A percentile compares a stretch with the other conserved stretches of the same genome.
These are phyloP conservation scores for Alsophila aescularia DNA, from an alignment of 2,888 invertebrate species.

Conservation along the genomic window DNA sequence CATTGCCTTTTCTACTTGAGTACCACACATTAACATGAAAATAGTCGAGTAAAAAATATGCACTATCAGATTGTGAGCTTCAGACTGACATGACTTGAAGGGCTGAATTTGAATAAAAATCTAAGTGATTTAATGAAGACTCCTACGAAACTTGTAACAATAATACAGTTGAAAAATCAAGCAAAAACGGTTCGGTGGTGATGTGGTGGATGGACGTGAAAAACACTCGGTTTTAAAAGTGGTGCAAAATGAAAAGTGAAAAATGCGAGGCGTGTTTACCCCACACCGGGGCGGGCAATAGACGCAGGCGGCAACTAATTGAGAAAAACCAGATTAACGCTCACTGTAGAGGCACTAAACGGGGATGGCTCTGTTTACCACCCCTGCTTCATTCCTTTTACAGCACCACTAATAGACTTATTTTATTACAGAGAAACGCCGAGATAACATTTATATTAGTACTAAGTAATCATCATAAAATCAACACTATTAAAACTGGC, in stretches of 20 bases:
- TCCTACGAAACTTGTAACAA: slow-evolving; percentile 42
- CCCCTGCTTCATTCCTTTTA: slow-evolving; percentile 68
- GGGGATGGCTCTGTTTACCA: slow-evolving; percentile 69
- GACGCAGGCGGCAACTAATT: slow-evolving; percentile 74
- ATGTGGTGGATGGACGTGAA: slow-evolving; percentile 48
- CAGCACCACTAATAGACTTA: slow-evolving; percentile 74
- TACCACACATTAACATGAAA: slow-evolving; percentile 13
- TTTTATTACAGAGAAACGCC: slow-evolving; percentile 68
- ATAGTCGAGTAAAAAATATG: slow-evolving; percentile 8
- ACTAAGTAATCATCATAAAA: slow-evolving; percentile 70
- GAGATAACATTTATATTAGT: slow-evolving; percentile 69
- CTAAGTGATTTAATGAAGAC: slow-evolving; percentile 28
- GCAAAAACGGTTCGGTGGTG: slow-evolving; percentile 47
- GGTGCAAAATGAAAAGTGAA: slow-evolving; percentile 58
- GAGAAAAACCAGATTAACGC: slow-evolving; percentile 81
- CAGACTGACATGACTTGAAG: slow-evolving; percentile 5
- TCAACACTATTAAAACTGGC: slow-evolving; percentile 49
- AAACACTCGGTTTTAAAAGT: slow-evolving; percentile 58
- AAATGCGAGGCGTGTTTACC: slow-evolving; percentile 66
- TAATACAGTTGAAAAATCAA: slow-evolving; percentile 43
- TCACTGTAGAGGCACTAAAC: slow-evolving; percentile 72
- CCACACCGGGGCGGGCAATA: slow-evolving; percentile 61
- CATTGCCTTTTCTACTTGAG: slow-evolving; percentile 45
- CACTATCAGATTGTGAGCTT: slow-evolving; percentile 14
- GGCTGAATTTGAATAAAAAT: slow-evolving; percentile 34